phyloP scores from a whole-genome alignment of 2,113 vertebrate genomes.

The Centropus unirufus region DNA sequence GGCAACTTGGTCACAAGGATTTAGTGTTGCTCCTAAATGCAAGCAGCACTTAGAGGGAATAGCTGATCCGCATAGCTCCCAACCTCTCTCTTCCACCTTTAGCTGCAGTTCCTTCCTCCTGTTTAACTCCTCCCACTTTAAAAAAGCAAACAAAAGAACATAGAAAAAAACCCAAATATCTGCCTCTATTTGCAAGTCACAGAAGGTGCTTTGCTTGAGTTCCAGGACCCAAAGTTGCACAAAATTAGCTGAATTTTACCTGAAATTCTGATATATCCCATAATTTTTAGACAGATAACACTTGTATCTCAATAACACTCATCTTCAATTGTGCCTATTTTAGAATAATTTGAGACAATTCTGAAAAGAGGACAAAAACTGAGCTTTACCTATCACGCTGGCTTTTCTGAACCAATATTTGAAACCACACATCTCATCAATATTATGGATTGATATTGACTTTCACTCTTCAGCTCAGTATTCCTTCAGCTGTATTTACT shows the following conservation, averaged over 20 bases:
- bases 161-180: not conserved
- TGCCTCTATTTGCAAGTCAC: not conserved
- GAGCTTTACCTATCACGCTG: not conserved
- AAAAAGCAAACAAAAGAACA: not conserved
- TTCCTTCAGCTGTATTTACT: slow-evolving; percentile 42
- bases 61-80: not conserved
- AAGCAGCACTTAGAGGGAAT: accelerated
- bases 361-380: not conserved
- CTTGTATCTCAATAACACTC: not conserved
- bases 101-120: not conserved
- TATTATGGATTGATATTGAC: slow-evolving; percentile 27
- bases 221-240: not conserved
- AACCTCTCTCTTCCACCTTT: not conserved
- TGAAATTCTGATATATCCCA: not conserved
- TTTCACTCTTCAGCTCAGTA: slow-evolving; percentile 6
- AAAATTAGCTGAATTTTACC: not conserved
- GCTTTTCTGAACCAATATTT: not conserved
- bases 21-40: accelerated
- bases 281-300: not conserved
- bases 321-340: not conserved
- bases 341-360: not conserved
- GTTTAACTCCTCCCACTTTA: not conserved
- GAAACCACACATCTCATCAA: slow-evolving; percentile 22
- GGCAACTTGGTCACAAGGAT: not conserved
- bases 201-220: not conserved